These are phyloP conservation scores for Eugnorisma glareosa DNA, from an alignment of 2,888 invertebrate species.

Conservation along the genomic window DNA sequence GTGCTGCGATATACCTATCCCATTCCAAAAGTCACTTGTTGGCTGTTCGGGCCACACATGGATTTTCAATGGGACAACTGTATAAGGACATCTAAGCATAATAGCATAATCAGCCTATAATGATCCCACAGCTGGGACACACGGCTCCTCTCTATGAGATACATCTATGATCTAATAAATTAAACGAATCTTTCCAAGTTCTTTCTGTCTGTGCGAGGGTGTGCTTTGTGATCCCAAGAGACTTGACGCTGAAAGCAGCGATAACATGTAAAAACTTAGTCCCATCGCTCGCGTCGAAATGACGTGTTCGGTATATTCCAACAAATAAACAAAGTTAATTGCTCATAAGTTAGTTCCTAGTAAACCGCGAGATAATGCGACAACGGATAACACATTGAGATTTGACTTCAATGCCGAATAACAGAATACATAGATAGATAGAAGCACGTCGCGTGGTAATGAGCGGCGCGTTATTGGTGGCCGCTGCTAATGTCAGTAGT, in stretches of 20 bases:
- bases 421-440: constrained; percentile 21
- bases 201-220: not conserved
- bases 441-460: constrained; percentile 38
- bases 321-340: constrained; percentile 30
- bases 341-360: constrained; percentile 30
- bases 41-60: not conserved
- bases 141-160: too few relatives aligned
- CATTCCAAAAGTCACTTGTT: not conserved
- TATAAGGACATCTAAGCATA: too few relatives aligned
- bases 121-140: too few relatives aligned
- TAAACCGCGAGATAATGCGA: constrained; percentile 43
- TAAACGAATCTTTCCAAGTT: not conserved
- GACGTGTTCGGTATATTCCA: constrained; percentile 1
- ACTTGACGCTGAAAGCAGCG: not conserved
- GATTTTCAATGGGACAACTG: not conserved
- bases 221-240: not conserved
- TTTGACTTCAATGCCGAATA: constrained; percentile 62
- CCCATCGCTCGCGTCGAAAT: not conserved
- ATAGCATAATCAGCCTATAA: too few relatives aligned
- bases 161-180: too few relatives aligned
- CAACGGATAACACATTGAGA: constrained; percentile 41
- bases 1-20: not conserved
- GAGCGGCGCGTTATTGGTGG: constrained; percentile 31
- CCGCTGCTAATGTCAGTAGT: constrained; percentile 4
- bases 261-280: constrained; percentile 3